A percentile compares a stretch with the other conserved stretches of the same genome.
Conservation (phyloP, 2,888 invertebrate genomes). For the Dasypolia templi region DNA sequence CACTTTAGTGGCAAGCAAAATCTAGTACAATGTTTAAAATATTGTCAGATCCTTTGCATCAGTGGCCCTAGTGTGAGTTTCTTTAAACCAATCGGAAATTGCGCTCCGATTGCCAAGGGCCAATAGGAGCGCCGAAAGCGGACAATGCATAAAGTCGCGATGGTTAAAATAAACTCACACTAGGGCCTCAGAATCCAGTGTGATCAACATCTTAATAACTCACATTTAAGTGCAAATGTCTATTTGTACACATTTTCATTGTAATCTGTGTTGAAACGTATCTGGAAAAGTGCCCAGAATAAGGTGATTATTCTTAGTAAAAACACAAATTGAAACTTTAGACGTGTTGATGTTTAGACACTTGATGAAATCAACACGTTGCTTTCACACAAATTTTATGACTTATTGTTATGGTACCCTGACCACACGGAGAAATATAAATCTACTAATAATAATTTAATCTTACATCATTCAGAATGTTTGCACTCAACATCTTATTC, state of each 20-base stretch:
- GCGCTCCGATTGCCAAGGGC: too few species aligned
- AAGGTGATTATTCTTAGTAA: conserved; percentile 41
- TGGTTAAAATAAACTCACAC: too few species aligned
- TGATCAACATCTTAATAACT: conserved; percentile 19
- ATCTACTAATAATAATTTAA: background rate
- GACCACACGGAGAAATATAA: background rate
- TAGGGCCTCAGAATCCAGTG: too few species aligned
- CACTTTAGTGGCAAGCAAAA: background rate
- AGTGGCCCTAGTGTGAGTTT: too few species aligned
- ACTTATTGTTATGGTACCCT: background rate
- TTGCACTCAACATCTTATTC: background rate
- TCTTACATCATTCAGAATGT: background rate
- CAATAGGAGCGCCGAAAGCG: too few species aligned
- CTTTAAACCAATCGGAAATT: too few species aligned
- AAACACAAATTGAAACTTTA: conserved; percentile 13
- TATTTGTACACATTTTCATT: conserved; percentile 29
- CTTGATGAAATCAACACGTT: conserved; percentile 16
- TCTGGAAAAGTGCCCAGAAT: conserved; percentile 41
- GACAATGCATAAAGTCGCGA: too few species aligned
- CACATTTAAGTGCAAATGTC: conserved; percentile 14
- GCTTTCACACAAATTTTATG: conserved; percentile 12
- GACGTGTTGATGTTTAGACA: background rate
- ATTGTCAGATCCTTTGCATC: background rate
- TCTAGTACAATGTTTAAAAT: background rate
- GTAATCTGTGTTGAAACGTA: conserved; percentile 17